Evolutionary conservation across 2,113 vertebrate genomes (phyloP).

Genomic region (Myrmecobius fasciatus): DNA sequence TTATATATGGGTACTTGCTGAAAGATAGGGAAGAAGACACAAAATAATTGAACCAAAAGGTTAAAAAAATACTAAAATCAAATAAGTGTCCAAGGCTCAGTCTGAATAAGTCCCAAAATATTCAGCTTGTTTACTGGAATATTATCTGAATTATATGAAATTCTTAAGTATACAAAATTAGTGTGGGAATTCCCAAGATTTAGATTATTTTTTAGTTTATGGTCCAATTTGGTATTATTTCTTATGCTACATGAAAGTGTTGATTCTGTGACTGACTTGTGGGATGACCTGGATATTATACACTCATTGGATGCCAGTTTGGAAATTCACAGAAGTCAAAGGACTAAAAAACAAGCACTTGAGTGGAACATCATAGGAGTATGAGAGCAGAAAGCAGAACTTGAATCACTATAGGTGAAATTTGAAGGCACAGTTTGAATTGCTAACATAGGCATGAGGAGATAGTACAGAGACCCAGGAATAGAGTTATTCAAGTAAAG

Average conservation of each 20-base stretch:
- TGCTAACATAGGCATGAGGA: background rate
- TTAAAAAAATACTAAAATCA: constrained; percentile 17
- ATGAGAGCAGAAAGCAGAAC: background rate
- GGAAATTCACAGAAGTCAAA: background rate
- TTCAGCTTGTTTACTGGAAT: constrained; percentile 42
- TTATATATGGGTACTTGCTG: constrained; percentile 31
- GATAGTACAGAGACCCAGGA: background rate
- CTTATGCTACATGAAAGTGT: background rate
- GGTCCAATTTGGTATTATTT: background rate
- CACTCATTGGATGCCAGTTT: background rate
- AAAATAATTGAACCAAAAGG: constrained; percentile 14
- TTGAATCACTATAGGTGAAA: background rate
- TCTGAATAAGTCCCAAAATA: constrained; percentile 48
- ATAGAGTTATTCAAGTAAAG: background rate
- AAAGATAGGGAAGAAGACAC: background rate
- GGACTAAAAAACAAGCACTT: background rate
- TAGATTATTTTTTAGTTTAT: background rate
- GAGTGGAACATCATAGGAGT: background rate
- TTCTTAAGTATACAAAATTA: constrained; percentile 23
- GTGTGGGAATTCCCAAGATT: constrained; percentile 35
- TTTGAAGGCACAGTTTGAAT: background rate
- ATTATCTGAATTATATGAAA: constrained; percentile 35
- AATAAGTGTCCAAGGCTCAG: constrained; percentile 34
- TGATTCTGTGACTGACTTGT: background rate
- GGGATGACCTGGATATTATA: background rate